Conservation (phyloP, 1,140 invertebrate genomes). For the Drosophila setifemur region DNA sequence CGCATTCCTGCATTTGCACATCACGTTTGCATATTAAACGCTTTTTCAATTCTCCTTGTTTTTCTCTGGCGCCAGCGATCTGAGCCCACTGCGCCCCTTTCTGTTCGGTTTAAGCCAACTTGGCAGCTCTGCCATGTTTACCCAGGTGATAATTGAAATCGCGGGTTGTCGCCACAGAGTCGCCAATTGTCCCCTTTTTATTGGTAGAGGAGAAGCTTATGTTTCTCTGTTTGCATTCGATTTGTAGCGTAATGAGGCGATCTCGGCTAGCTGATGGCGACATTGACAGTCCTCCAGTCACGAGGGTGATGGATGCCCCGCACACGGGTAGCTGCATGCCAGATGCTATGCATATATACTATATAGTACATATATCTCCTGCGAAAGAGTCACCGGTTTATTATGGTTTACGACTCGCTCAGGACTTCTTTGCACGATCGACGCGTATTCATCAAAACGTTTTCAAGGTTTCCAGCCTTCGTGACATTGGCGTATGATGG, state of each 20-base stretch:
- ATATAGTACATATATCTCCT: too few species aligned
- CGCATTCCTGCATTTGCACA: slow-evolving; percentile 9
- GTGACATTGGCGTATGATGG: slow-evolving; percentile 27
- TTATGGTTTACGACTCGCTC: slow-evolving; percentile 56
- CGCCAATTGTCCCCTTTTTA: slow-evolving; percentile 47
- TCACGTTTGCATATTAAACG: slow-evolving; percentile 77
- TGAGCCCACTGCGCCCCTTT: slow-evolving; percentile 7
- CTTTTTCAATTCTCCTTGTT: slow-evolving; percentile 9
- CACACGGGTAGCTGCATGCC: slow-evolving; percentile 51
- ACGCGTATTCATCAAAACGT: slow-evolving; percentile 40
- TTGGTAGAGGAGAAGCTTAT: slow-evolving; percentile 22
- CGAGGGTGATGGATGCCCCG: slow-evolving; percentile 57
- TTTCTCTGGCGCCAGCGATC: slow-evolving; percentile 59
- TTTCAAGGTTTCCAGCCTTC: slow-evolving; percentile 46
- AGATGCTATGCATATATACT: slow-evolving; percentile 22
- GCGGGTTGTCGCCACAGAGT: slow-evolving; percentile 49
- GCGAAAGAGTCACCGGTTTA: slow-evolving; percentile 28
- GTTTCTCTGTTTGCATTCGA: slow-evolving; percentile 27
- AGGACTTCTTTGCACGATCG: slow-evolving; percentile 33
- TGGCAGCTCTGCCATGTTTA: slow-evolving; percentile 72
- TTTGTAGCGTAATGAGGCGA: slow-evolving; percentile 56
- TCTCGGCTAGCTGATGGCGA: slow-evolving; percentile 38
- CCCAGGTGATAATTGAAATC: slow-evolving; percentile 74
- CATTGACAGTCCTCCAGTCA: slow-evolving; percentile 54
- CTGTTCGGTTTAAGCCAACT: slow-evolving; percentile 30